A percentile compares a stretch with the other conserved stretches of the same genome.
phyloP scores from a whole-genome alignment of 2,888 invertebrate species.

The Drosophila atroscutellata region DNA sequence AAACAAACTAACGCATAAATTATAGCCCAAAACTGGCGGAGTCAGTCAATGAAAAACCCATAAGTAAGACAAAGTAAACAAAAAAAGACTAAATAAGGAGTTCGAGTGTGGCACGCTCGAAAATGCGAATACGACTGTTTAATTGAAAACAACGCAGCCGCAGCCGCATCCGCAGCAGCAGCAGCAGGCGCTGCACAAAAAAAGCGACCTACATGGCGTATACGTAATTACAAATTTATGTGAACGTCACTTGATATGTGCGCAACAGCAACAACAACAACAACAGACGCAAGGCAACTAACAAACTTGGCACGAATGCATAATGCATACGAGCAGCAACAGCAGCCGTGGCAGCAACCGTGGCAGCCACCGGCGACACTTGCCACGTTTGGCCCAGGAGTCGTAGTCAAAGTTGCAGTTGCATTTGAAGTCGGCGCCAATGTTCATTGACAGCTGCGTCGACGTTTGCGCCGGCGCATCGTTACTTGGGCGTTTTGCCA shows the following conservation, averaged over 20 bases:
- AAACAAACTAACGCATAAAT: slow-evolving; percentile 66
- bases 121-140: slow-evolving; percentile 55
- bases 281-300: slow-evolving; percentile 26
- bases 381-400: slow-evolving; percentile 52
- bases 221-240: slow-evolving; percentile 80
- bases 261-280: slow-evolving; percentile 30
- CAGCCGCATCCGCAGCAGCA: background rate
- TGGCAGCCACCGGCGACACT: slow-evolving; percentile 54
- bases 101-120: slow-evolving; percentile 60
- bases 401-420: slow-evolving; percentile 6
- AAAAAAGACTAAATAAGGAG: slow-evolving; percentile 68
- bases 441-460: slow-evolving; percentile 26
- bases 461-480: slow-evolving; percentile 55
- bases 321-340: slow-evolving; percentile 46
- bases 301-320: slow-evolving; percentile 59
- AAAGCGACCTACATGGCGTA: slow-evolving; percentile 75
- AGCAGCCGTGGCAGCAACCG: slow-evolving; percentile 29
- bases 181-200: slow-evolving; percentile 9
- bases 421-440: slow-evolving; percentile 6
- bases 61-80: slow-evolving; percentile 30
- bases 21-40: slow-evolving; percentile 67
- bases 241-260: slow-evolving; percentile 60
- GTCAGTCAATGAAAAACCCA: slow-evolving; percentile 9
- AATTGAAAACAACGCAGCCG: slow-evolving; percentile 59
- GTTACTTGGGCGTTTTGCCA: slow-evolving; percentile 55